Conservation (phyloP, 2,113 vertebrate genomes). For the Pithys albifrons region DNA sequence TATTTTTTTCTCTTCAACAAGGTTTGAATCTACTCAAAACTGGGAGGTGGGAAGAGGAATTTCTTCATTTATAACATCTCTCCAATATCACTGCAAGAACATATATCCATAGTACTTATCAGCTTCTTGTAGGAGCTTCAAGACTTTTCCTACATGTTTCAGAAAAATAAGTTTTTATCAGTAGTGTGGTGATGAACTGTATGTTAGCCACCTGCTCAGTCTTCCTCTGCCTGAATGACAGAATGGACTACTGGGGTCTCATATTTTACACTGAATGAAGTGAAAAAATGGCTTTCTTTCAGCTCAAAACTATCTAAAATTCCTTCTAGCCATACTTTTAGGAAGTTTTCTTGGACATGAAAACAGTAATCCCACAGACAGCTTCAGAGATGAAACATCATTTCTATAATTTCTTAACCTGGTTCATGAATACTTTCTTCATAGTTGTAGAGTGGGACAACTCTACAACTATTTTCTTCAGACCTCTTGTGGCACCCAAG, state of each 20-base stretch:
- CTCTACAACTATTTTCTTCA: not conserved
- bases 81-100: not conserved
- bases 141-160: not conserved
- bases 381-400: not conserved
- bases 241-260: accelerated
- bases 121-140: not conserved
- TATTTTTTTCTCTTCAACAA: not conserved
- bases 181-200: not conserved
- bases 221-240: not conserved
- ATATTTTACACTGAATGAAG: not conserved
- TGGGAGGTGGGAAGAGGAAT: accelerated
- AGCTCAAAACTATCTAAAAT: not conserved
- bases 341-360: not conserved
- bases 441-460: not conserved
- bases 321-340: not conserved
- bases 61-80: not conserved
- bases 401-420: not conserved
- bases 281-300: not conserved
- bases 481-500: not conserved
- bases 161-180: not conserved
- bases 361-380: not conserved
- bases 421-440: not conserved
- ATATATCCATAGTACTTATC: not conserved
- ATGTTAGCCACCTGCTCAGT: not conserved
- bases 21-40: not conserved